Base-by-base conservation (phyloP, 1,140 invertebrate genomes). In the Drosophila arawakana region DNA sequence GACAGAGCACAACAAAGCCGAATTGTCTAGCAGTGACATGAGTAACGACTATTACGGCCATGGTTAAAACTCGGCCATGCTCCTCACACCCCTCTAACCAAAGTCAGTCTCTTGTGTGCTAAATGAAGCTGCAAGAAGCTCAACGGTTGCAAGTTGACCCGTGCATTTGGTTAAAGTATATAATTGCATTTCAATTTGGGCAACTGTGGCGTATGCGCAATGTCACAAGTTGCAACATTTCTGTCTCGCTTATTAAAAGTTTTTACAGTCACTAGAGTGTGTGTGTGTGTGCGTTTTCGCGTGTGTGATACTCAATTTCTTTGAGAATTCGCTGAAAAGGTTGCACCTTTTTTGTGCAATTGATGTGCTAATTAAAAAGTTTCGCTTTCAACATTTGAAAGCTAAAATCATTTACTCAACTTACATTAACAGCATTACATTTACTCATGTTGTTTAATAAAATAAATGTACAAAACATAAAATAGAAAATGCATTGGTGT, bases 321-420 rank as follows among this genome's bases (percentile, higher is more conserved):
- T 30, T 30, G 25, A 5, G 25, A 30, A 4, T 30, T 3, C 25
- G 4, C 25, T 30, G 44, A 13, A 10, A 46, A 46, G 13, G n/a
- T 46, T 46, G 30, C 30, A 46, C n/a, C 44, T 63, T 63, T 52
- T 35, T 34, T 46, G 39, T n/a, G 41, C 41, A 4, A 10, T 60
- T 37, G 35, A 69, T 69, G 46, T 46, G 41, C 9, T 39, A n/a
- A 62, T 37, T 49, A 65, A 44, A 63, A 58, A 39, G 60, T 65
- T 55, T 47, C n/a, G 13, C 30, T 9, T 25, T 15, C 25, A 30
- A 30, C 3, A 30, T 30, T 30, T 21, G 18, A 21, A 0, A 43
- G 13, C 9, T 18, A 52, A 52, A 43, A 65, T 54, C 7, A 54
- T 43, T 65, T 43, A 9, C 13, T 2, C 1, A 54, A 34, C 47